These are phyloP conservation scores for Porites divaricata DNA, from an alignment of 92 coral and sea anemone genomes.

Conservation along the genomic window DNA sequence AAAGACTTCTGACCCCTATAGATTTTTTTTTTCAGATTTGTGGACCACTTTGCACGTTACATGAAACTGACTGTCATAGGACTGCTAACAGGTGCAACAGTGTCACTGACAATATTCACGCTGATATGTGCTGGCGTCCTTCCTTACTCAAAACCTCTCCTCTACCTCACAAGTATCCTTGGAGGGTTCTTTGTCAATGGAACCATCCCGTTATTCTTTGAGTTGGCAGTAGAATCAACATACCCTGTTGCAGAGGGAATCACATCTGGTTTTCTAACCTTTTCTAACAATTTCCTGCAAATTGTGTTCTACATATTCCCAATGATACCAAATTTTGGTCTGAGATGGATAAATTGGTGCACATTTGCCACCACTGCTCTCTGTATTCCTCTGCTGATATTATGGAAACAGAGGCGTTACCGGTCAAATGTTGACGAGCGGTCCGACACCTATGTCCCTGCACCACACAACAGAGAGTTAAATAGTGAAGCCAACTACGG, in stretches of 20 bases:
- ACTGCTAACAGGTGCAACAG: constrained; percentile 81
- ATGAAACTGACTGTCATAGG: constrained; percentile 81
- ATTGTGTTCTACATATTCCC: constrained; percentile 89
- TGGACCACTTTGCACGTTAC: constrained; percentile 89
- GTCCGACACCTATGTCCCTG: constrained; percentile 53
- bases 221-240: constrained; percentile 89
- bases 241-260: constrained; percentile 97
- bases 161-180: constrained; percentile 77
- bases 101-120: constrained; percentile 74
- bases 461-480: constrained; percentile 50
- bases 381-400: constrained; percentile 69
- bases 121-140: constrained; percentile 72
- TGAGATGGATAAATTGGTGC: constrained; percentile 90
- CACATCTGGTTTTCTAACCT: constrained; percentile 85
- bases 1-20: neutral
- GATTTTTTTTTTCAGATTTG: constrained; percentile 67
- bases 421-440: constrained; percentile 79
- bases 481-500: constrained; percentile 27
- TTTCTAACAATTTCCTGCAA: constrained; percentile 91
- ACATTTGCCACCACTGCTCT: constrained; percentile 70
- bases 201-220: constrained; percentile 93
- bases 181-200: constrained; percentile 94
- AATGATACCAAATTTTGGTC: constrained; percentile 82
- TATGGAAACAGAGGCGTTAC: constrained; percentile 82
- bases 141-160: constrained; percentile 67